phyloP scores from a whole-genome alignment of 2,113 vertebrate genomes.

The Dicentrarchus labrax region DNA sequence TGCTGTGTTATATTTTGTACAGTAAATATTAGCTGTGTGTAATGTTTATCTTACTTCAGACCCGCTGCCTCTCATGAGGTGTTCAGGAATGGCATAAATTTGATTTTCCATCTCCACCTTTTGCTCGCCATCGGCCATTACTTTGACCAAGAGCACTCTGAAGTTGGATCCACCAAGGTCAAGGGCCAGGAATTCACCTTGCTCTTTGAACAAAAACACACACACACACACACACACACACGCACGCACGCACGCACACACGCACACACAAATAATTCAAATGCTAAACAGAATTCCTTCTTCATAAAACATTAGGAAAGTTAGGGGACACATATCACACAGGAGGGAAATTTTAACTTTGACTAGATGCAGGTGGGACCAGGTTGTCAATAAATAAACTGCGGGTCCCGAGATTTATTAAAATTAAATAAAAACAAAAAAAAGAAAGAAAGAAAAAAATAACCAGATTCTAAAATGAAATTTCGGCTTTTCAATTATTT shows the following conservation, averaged over 20 bases:
- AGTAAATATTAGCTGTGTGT: neutral
- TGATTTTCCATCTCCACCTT: conserved; percentile 96
- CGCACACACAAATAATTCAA: neutral
- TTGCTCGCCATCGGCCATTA: conserved; percentile 89
- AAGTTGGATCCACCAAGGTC: conserved; percentile 96
- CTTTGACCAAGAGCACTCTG: conserved; percentile 92
- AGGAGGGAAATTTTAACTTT: too few relatives aligned
- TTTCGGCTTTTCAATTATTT: too few relatives aligned
- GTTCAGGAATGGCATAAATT: conserved; percentile 94
- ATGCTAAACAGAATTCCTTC: neutral
- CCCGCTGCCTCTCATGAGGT: conserved; percentile 92
- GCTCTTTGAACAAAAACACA: conserved; percentile 82
- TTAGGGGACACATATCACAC: too few relatives aligned
- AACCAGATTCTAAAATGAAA: too few relatives aligned
- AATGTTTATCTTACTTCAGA: conserved; percentile 84
- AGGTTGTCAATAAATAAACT: too few relatives aligned
- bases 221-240: too few relatives aligned
- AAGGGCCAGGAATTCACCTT: conserved; percentile 93
- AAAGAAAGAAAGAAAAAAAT: too few relatives aligned
- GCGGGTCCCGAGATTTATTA: too few relatives aligned
- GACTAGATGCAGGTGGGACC: too few relatives aligned
- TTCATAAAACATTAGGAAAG: neutral
- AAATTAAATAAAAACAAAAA: too few relatives aligned
- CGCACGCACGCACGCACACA: too few relatives aligned
- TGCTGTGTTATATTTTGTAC: neutral